phyloP scores from a whole-genome alignment of 2,113 vertebrate species.

The Oryzias javanicus region DNA sequence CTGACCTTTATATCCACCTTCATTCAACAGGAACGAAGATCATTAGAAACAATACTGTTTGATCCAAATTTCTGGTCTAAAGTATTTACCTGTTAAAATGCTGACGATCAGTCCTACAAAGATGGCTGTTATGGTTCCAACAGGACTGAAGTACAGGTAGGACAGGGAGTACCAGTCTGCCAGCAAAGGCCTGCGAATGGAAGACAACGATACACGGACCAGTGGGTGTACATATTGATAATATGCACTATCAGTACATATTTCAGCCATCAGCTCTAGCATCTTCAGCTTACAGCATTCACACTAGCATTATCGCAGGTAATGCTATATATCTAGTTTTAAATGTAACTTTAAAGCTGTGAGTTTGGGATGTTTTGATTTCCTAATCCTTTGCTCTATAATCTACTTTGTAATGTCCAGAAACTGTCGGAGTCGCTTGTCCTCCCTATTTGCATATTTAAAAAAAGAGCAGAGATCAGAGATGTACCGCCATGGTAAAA shows the following conservation, averaged over 20 bases:
- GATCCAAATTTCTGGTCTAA: background rate
- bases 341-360: too few species aligned
- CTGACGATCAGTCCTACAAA: conserved; percentile 79
- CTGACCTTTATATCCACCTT: conserved; percentile 67
- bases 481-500: too few species aligned
- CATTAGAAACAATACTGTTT: background rate
- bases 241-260: background rate
- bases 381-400: too few species aligned
- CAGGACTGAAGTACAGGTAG: conserved; percentile 85
- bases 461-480: too few species aligned
- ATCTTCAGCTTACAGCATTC: too few species aligned
- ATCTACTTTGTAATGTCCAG: too few species aligned
- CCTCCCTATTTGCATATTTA: too few species aligned
- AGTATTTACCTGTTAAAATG: conserved; percentile 78
- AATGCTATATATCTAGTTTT: too few species aligned
- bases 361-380: too few species aligned
- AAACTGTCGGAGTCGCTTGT: too few species aligned
- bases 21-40: conserved; percentile 4
- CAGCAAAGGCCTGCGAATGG: conserved; percentile 68
- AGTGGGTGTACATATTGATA: background rate
- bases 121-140: conserved; percentile 80
- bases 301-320: too few species aligned
- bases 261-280: too few species aligned
- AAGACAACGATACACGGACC: background rate
- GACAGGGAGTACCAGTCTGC: conserved; percentile 87